Percentiles rank a stretch among this genome's conserved stretches.
These are phyloP conservation scores for Gallinago jamesoni DNA, from an alignment of 2,113 vertebrate species.

Conservation along the genomic window DNA sequence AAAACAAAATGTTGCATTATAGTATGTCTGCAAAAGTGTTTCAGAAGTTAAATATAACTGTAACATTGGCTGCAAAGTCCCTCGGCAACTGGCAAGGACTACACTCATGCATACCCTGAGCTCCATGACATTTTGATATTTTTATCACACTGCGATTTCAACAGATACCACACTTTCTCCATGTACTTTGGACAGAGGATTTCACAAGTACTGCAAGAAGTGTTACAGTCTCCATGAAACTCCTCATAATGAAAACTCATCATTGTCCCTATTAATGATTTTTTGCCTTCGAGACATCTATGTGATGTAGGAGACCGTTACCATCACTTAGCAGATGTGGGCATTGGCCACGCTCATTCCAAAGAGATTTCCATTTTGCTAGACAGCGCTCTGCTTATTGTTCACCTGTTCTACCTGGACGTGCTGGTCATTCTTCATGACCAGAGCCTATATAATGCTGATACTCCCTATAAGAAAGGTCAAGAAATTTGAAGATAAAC, in stretches of 20 bases:
- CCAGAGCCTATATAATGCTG: background rate
- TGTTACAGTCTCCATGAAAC: background rate
- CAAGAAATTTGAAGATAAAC: background rate
- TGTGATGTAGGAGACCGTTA: background rate
- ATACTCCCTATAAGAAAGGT: background rate
- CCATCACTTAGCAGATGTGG: background rate
- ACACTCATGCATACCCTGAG: background rate
- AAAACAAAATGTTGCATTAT: background rate
- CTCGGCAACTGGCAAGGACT: background rate
- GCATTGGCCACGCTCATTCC: background rate
- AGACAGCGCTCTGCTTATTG: background rate
- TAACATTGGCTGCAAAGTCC: background rate
- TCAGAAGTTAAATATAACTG: background rate
- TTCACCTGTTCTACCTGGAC: background rate
- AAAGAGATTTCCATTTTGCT: background rate
- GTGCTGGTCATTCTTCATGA: background rate
- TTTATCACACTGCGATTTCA: slow-evolving; percentile 31
- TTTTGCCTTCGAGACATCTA: background rate
- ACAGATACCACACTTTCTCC: slow-evolving; percentile 1
- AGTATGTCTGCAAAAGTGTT: background rate
- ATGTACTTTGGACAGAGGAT: background rate
- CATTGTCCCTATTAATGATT: background rate
- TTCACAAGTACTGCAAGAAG: background rate
- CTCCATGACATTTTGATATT: slow-evolving; percentile 25
- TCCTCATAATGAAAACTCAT: background rate